Evolutionary conservation across 2,113 vertebrate genomes (phyloP), one percentile per base, ranked within the genome.

Genomic region (Caretta caretta): DNA sequence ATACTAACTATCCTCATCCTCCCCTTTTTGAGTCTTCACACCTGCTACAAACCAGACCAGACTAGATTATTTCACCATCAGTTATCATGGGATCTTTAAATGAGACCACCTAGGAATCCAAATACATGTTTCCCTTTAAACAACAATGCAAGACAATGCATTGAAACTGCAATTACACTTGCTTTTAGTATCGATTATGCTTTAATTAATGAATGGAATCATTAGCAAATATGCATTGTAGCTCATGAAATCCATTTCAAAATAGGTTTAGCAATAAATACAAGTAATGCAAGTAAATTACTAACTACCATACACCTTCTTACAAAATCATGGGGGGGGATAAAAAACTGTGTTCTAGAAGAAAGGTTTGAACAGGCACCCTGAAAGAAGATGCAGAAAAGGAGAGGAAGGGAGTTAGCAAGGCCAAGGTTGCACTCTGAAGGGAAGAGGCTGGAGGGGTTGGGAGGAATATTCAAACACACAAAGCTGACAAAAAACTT

Each of bases 131-230:
- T 79, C 51, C 54, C 76, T 94, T 92, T 83, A 96, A 90, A 54
- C 84, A 25, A 90, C 90, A 87, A 87, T 25, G 42, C 22, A 51
- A 92, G 79, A 88, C 59, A 92, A 49, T 17, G 54, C 25, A 48
- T 75, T 87, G 50, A 51, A 87, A 80, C 76, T 93, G 95, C 80
- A 95, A 84, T 85, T 86, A 87, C 1, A 69, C 13, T 87, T 88
- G n/a, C 56, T 92, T 89, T 50, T 93, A 87, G 25, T 90, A 87
- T 42, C 50, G 42, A 93, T 95, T 94, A 20, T 50, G 46, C 76
- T 76, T 46, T 93, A 96, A 95, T 92, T 86, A 96, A 89, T 89
- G 49, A 92, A 92, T 82, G 83, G 85, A 94, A 90, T 94, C 25
- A 89, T 93, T 90, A 87, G 62, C 38, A 81, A 85, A 19, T 50